Percentiles rank a stretch among this genome's conserved stretches.
phyloP scores from a whole-genome alignment of 2,888 invertebrate species.

The Cosmia trapezina region DNA sequence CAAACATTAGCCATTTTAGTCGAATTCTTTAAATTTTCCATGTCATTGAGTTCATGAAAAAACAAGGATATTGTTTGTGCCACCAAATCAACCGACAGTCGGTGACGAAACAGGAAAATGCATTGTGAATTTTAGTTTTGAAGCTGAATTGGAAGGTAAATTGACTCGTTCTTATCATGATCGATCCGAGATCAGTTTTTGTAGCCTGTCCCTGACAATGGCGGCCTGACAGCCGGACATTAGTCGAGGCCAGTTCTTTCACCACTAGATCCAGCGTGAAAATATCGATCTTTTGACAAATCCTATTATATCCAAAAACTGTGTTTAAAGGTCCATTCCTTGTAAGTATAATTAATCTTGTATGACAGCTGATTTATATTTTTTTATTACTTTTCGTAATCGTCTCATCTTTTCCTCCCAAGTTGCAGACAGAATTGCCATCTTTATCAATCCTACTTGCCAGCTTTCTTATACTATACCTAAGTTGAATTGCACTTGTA shows the following conservation, averaged over 20 bases:
- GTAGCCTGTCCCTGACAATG: constrained; percentile 33
- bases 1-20: constrained; percentile 16
- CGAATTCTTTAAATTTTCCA: neutral
- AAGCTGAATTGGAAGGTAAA: neutral
- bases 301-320: neutral
- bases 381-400: neutral
- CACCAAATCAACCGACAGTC: neutral
- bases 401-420: neutral
- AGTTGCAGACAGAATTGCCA: neutral
- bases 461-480: constrained; percentile 1
- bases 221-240: neutral
- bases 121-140: constrained; percentile 18
- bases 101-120: constrained; percentile 27
- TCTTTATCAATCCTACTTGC: neutral
- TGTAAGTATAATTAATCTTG: no score
- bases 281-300: neutral
- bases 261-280: constrained; percentile 7
- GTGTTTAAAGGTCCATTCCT: neutral
- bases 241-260: constrained; percentile 14
- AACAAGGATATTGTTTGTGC: constrained; percentile 1
- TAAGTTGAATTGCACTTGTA: constrained; percentile 43
- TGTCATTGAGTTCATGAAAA: constrained; percentile 13
- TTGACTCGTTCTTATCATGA: constrained; percentile 1
- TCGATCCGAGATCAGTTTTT: constrained; percentile 26
- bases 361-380: no score